A percentile compares a stretch with the other conserved stretches of the same genome.
These are phyloP conservation scores for Nezara viridula DNA, from an alignment of 2,888 invertebrate species.

Conservation along the genomic window DNA sequence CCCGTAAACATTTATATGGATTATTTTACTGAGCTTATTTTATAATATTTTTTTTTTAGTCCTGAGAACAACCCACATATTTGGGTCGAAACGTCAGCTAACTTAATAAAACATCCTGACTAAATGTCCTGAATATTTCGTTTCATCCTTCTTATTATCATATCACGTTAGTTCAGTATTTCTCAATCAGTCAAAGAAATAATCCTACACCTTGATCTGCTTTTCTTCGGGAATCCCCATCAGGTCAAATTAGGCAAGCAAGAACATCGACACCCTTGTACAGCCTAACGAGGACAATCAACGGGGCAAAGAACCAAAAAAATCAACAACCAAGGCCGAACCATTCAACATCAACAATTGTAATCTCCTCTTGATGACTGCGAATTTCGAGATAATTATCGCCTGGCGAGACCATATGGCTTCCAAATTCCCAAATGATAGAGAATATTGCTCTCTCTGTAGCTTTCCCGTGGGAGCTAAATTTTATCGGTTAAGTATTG, in stretches of 20 bases:
- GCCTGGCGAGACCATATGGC: neutral
- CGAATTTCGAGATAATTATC: neutral
- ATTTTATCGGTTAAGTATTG: neutral
- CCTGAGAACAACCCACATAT: too few species aligned
- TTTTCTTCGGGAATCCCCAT: neutral
- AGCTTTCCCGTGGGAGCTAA: neutral
- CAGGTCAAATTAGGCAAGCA: neutral
- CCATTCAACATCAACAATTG: slow-evolving; percentile 13
- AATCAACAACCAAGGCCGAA: neutral
- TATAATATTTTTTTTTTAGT: too few species aligned
- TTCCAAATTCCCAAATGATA: neutral
- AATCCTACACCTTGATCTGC: too few species aligned
- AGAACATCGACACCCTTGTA: neutral
- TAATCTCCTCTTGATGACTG: neutral
- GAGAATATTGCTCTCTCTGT: neutral
- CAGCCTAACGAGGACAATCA: neutral
- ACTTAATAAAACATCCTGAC: too few species aligned
- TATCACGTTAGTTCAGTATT: too few species aligned
- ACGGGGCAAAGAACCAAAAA: neutral
- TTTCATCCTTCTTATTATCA: too few species aligned
- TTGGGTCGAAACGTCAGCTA: too few species aligned
- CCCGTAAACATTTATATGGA: too few species aligned
- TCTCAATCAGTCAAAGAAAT: too few species aligned
- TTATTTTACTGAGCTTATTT: too few species aligned
- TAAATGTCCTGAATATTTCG: too few species aligned